Conservation (phyloP, 2,888 invertebrate genomes). For the Xestia c-nigrum region DNA sequence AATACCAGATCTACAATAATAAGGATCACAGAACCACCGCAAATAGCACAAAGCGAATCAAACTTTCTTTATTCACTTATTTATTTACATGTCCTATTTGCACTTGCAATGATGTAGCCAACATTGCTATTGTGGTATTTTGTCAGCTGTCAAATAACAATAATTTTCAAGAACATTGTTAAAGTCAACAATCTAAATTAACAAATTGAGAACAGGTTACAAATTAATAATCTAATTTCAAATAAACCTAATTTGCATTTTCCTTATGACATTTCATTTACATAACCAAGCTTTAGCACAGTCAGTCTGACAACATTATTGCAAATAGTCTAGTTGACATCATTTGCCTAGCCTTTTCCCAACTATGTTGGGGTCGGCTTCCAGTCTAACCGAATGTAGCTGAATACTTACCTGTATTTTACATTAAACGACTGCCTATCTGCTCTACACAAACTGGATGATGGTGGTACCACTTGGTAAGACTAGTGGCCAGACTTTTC, state of each 20-base stretch:
- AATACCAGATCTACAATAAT: background rate
- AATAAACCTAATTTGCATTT: background rate
- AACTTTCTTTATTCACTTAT: no score
- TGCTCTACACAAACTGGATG: no score
- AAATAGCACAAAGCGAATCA: no score
- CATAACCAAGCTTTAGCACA: background rate
- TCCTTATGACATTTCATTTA: background rate
- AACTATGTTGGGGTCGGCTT: no score
- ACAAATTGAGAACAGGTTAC: background rate
- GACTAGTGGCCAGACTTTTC: background rate
- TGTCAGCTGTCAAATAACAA: background rate
- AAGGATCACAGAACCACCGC: no score
- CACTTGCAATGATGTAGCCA: background rate
- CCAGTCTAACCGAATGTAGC: no score
- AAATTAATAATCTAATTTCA: background rate
- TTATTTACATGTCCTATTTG: no score
- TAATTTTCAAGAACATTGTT: background rate
- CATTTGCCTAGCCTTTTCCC: no score
- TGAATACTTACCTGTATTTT: no score
- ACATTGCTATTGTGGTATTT: no score
- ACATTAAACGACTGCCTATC: no score
- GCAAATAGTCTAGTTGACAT: background rate
- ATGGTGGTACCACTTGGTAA: background rate
- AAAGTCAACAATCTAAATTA: background rate
- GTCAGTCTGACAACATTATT: background rate